phyloP scores from a whole-genome alignment of 2,797 vertebrate species.

The Gallinago nigripennis region DNA sequence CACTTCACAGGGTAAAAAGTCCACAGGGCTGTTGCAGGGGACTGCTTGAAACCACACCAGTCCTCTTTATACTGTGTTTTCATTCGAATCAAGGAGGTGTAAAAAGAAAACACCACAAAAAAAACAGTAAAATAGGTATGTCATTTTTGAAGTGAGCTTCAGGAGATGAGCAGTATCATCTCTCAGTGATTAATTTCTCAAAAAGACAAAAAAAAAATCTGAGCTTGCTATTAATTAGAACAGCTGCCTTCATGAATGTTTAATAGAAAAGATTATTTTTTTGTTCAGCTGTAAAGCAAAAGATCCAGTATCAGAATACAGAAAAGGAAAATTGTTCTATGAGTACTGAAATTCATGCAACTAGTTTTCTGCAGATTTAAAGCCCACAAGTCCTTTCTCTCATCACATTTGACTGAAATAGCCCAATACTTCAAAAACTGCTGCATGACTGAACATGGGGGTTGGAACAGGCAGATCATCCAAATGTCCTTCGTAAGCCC shows the following conservation, averaged over 20 bases:
- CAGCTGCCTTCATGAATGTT: background rate
- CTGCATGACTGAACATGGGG: background rate
- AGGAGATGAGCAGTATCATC: background rate
- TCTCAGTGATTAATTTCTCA: background rate
- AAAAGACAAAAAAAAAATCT: background rate
- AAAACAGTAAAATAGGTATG: background rate
- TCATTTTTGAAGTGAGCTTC: background rate
- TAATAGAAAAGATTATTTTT: background rate
- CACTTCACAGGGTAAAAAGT: background rate
- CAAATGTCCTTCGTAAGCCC: background rate
- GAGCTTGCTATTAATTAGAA: background rate
- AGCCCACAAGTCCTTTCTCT: background rate
- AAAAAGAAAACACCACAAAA: background rate
- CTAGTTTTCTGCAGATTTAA: background rate
- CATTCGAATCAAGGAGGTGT: background rate
- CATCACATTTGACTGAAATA: background rate
- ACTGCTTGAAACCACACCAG: background rate
- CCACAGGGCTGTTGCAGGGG: background rate
- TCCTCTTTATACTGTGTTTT: background rate
- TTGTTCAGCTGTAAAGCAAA: background rate
- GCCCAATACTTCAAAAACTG: background rate
- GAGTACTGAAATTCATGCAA: background rate
- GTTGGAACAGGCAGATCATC: background rate
- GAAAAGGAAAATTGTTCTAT: background rate
- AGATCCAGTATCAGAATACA: background rate